Evolutionary conservation across 2,797 vertebrate genomes (phyloP).

Genomic region (Pogonophryne albipinna): DNA sequence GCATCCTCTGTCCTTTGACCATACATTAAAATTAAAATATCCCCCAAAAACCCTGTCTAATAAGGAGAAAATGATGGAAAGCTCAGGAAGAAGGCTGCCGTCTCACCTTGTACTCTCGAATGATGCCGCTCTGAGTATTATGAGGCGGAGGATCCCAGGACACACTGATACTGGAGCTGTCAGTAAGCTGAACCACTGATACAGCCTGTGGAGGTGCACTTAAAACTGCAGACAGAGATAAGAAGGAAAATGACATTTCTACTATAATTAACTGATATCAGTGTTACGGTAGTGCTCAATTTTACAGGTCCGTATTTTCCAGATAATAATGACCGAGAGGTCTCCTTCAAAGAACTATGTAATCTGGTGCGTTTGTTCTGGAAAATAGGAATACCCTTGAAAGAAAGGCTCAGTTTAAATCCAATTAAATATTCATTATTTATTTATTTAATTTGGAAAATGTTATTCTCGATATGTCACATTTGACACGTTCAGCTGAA

Average conservation of each 20-base stretch:
- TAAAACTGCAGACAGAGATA: slow-evolving; percentile 81
- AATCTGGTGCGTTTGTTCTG: neutral
- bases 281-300: neutral
- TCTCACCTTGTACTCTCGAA: slow-evolving; percentile 92
- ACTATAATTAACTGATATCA: slow-evolving; percentile 12
- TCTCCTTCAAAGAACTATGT: neutral
- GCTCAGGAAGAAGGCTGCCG: neutral
- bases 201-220: slow-evolving; percentile 90
- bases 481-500: neutral
- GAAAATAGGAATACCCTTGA: neutral
- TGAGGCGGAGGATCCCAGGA: slow-evolving; percentile 94
- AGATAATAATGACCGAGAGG: neutral
- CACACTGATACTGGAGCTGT: slow-evolving; percentile 91
- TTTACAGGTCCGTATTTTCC: neutral
- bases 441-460: neutral
- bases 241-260: slow-evolving; percentile 1
- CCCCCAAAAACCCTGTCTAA: neutral
- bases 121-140: slow-evolving; percentile 87
- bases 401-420: slow-evolving; percentile 10
- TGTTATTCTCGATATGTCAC: neutral
- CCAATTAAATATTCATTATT: neutral
- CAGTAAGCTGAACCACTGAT: slow-evolving; percentile 88
- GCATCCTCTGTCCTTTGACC: neutral
- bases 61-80: neutral
- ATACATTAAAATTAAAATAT: neutral